Percentiles rank a stretch among this genome's conserved stretches.
phyloP scores from a whole-genome alignment of 2,797 vertebrate species.

The Acipenser oxyrinchus region DNA sequence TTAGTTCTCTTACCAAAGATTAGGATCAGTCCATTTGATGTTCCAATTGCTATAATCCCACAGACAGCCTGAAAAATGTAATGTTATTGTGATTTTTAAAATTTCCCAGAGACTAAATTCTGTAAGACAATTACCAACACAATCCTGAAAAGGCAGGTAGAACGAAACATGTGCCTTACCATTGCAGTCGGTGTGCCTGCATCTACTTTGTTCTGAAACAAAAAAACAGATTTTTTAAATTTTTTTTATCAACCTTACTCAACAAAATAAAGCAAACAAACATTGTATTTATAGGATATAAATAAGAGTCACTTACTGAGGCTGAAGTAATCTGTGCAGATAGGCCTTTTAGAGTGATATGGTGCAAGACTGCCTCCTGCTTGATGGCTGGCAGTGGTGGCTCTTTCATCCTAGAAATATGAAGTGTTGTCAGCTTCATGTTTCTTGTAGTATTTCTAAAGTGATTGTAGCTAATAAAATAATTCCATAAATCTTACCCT shows the following conservation, averaged over 20 bases:
- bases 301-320: conserved; percentile 4
- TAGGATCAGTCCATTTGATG: conserved; percentile 16
- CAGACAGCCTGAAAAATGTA: conserved; percentile 19
- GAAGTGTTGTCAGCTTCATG: too few relatives aligned
- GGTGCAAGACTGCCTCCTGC: conserved; percentile 13
- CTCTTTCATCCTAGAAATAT: conserved; percentile 15
- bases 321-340: conserved; percentile 19
- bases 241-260: too few relatives aligned
- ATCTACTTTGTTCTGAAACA: conserved; percentile 9
- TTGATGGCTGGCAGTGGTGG: conserved; percentile 13
- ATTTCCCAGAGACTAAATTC: too few relatives aligned
- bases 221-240: not conserved
- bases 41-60: conserved; percentile 20
- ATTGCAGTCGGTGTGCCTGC: conserved; percentile 16
- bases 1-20: conserved; percentile 16
- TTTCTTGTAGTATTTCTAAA: too few relatives aligned
- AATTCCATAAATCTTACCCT: too few relatives aligned
- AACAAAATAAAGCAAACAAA: not conserved
- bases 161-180: conserved; percentile 5
- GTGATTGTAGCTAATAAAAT: too few relatives aligned
- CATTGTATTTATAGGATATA: not conserved
- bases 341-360: conserved; percentile 12
- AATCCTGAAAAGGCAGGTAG: too few relatives aligned
- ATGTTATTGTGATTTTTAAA: not conserved
- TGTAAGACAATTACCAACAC: too few relatives aligned